Percentiles rank a stretch among this genome's conserved stretches.
Evolutionary conservation across 2,797 vertebrate species (phyloP).

Genomic region (Epinephelus malabaricus): DNA sequence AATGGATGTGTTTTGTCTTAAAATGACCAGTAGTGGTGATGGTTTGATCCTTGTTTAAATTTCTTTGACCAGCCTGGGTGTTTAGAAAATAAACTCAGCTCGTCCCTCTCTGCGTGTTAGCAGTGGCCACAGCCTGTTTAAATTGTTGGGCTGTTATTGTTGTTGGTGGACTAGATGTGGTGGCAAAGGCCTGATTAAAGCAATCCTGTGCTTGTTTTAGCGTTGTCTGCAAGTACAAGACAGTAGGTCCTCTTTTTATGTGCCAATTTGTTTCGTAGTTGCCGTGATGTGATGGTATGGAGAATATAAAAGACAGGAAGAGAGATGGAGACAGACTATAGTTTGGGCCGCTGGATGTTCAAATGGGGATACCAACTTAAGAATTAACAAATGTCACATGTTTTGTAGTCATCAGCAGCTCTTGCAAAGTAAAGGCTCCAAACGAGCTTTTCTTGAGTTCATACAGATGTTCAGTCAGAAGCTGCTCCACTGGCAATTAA

Average conservation of each 20-base stretch:
- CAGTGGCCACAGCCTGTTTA: conserved; percentile 54
- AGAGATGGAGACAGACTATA: background rate
- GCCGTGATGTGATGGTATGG: conserved; percentile 23
- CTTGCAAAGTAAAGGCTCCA: conserved; percentile 4
- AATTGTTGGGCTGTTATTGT: conserved; percentile 63
- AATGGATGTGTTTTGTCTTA: conserved; percentile 32
- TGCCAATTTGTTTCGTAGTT: conserved; percentile 33
- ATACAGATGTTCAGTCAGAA: conserved; percentile 38
- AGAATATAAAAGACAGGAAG: conserved; percentile 14
- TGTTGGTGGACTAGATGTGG: conserved; percentile 72
- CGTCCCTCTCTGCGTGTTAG: conserved; percentile 52
- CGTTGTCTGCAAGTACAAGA: conserved; percentile 51
- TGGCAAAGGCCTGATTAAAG: conserved; percentile 71
- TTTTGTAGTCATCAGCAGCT: conserved; percentile 37
- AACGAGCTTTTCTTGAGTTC: conserved; percentile 23
- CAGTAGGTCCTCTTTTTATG: conserved; percentile 41
- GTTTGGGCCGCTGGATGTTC: conserved; percentile 28
- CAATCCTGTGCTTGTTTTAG: conserved; percentile 61
- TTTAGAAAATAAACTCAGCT: conserved; percentile 54
- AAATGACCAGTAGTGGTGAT: conserved; percentile 40
- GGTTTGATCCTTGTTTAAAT: conserved; percentile 55
- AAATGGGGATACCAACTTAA: conserved; percentile 32
- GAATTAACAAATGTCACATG: conserved; percentile 48
- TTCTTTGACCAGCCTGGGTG: conserved; percentile 49
- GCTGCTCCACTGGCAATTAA: conserved; percentile 24